phyloP scores from a whole-genome alignment of 2,888 invertebrate species.

The Amblyjoppa proteus region DNA sequence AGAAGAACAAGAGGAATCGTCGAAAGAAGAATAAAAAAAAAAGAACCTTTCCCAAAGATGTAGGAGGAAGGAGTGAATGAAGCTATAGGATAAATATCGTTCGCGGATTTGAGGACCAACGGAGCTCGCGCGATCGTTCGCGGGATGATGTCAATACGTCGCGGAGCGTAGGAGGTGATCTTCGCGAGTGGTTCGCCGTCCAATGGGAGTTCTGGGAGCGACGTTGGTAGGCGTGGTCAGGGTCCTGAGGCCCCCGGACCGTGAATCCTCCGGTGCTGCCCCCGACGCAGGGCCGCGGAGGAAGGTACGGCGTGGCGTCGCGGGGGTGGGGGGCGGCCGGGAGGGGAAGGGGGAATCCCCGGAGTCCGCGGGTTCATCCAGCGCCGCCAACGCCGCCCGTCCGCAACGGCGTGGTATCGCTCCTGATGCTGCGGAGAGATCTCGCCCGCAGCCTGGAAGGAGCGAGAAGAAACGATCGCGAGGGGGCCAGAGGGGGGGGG shows the following conservation, averaged over 20 bases:
- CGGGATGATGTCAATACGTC: slow-evolving; percentile 64
- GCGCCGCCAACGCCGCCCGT: slow-evolving; percentile 54
- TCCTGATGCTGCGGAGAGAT: slow-evolving; percentile 66
- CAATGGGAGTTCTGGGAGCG: slow-evolving; percentile 79
- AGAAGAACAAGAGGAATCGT: slow-evolving; percentile 36
- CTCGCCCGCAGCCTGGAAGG: slow-evolving; percentile 56
- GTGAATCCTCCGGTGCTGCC: slow-evolving; percentile 48
- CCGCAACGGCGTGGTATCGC: slow-evolving; percentile 57
- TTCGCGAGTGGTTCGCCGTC: slow-evolving; percentile 72
- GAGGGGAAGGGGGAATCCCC: slow-evolving; percentile 20
- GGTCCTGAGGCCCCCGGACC: slow-evolving; percentile 55
- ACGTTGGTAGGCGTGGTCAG: slow-evolving; percentile 80
- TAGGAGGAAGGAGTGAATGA: slow-evolving; percentile 47
- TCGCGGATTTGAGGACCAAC: slow-evolving; percentile 57
- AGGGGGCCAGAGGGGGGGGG: slow-evolving; percentile 76
- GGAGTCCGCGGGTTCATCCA: slow-evolving; percentile 62
- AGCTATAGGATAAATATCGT: slow-evolving; percentile 51
- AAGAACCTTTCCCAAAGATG: slow-evolving; percentile 20
- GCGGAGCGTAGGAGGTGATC: slow-evolving; percentile 76
- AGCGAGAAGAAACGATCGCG: slow-evolving; percentile 64
- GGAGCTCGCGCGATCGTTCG: slow-evolving; percentile 57
- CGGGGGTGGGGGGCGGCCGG: slow-evolving; percentile 17
- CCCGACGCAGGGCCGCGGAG: slow-evolving; percentile 20
- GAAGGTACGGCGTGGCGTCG: slow-evolving; percentile 30
- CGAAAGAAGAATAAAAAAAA: slow-evolving; percentile 14